Conservation (phyloP, 2,113 vertebrate species). For the Vireo altiloquus region DNA sequence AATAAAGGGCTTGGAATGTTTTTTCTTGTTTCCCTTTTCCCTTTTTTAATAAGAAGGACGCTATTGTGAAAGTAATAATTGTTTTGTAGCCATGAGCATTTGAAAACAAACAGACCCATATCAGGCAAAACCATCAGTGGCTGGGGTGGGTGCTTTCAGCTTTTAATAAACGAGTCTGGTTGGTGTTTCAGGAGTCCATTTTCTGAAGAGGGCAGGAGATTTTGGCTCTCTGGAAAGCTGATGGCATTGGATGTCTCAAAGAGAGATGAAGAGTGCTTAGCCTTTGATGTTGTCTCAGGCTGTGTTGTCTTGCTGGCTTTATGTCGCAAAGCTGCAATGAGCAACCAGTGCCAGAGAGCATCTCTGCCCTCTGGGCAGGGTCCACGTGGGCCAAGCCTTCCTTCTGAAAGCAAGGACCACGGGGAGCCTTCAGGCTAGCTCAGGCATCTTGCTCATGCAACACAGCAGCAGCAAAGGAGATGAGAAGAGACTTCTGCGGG, state of each 20-base stretch:
- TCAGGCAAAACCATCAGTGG: not conserved
- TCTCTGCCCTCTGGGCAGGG: too few species aligned
- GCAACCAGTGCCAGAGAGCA: too few species aligned
- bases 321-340: too few species aligned
- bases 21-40: not conserved
- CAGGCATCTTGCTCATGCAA: too few species aligned
- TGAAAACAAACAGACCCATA: not conserved
- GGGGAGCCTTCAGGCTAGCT: too few species aligned
- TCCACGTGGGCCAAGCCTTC: too few species aligned
- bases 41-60: not conserved
- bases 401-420: too few species aligned
- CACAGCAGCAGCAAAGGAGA: too few species aligned
- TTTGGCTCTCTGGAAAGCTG: not conserved
- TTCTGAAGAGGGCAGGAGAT: not conserved
- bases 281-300: not conserved
- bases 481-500: too few species aligned
- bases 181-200: not conserved
- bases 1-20: not conserved
- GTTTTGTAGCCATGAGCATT: not conserved
- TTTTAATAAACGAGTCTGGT: not conserved
- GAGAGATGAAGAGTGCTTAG: not conserved
- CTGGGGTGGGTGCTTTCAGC: not conserved
- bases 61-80: conserved; percentile 8
- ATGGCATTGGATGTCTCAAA: not conserved
- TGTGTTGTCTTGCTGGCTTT: too few species aligned